A percentile compares a stretch with the other conserved stretches of the same genome.
Conservation (phyloP, 2,888 invertebrate genomes). For the Nomada lathburiana region DNA sequence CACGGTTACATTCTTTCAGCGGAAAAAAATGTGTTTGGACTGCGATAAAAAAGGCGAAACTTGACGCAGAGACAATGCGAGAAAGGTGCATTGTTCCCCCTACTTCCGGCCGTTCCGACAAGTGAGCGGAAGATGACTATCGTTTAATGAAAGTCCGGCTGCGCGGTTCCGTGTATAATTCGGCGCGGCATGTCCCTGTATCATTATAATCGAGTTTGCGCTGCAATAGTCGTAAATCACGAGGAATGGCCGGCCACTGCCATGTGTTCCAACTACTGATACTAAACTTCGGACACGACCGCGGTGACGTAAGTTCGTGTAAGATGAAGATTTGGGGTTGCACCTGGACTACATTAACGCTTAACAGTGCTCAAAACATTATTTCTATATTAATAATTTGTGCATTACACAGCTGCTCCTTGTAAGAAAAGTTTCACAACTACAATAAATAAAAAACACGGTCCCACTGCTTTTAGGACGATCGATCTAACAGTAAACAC, state of each 20-base stretch:
- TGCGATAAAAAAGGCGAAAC: slow-evolving; percentile 33
- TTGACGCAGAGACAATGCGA: slow-evolving; percentile 13
- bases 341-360: not conserved
- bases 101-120: slow-evolving; percentile 28
- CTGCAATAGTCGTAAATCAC: slow-evolving; percentile 78
- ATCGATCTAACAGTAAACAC: too few relatives aligned
- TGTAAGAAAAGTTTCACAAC: too few relatives aligned
- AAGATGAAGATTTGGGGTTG: not conserved
- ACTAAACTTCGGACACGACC: slow-evolving; percentile 14
- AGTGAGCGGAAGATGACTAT: slow-evolving; percentile 62
- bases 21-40: slow-evolving; percentile 1
- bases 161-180: slow-evolving; percentile 65
- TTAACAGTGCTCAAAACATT: not conserved
- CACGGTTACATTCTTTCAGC: not conserved
- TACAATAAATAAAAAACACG: too few relatives aligned
- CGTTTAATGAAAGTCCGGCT: slow-evolving; percentile 69
- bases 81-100: slow-evolving; percentile 24
- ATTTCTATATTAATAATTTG: too few relatives aligned
- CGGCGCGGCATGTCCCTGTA: slow-evolving; percentile 70
- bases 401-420: too few relatives aligned
- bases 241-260: slow-evolving; percentile 59
- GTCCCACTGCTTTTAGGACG: too few relatives aligned
- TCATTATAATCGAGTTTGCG: slow-evolving; percentile 77
- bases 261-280: slow-evolving; percentile 61
- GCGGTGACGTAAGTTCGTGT: not conserved